Base-by-base conservation (phyloP, 2,113 vertebrate species). In the Gulo gulo region DNA sequence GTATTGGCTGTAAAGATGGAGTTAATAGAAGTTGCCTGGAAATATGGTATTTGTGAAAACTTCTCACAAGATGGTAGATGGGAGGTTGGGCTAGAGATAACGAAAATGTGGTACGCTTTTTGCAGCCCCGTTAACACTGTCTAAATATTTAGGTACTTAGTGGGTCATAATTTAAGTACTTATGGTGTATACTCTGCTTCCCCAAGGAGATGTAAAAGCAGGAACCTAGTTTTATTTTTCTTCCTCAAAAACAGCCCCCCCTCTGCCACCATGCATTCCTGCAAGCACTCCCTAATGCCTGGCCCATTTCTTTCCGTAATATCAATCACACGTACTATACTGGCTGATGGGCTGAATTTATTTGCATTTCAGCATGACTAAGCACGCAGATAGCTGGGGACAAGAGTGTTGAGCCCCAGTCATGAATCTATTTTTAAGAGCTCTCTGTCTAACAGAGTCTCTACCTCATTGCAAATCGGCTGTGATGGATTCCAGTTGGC, bases 401-500 rank as follows among this genome's bases (percentile, higher is more conserved):
- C 83, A 69, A 23, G 29, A 39, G 16, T 24, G 23, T 52, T 57
- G 71, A 85, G 24, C 34, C 36, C 76, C 50, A 29, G 4, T 16
- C 81, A 55, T 1, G 11, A 87, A 45, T 91, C 26, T 90, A 2
- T 52, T 55, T 52, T 57, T 14, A 79, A 82, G 42, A 81, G 34
- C 24, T 55, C 42, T 79, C 73, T 76, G 23, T 45, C 59, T 74
- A 13, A 55, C 8, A 52, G 47, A 73, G 69, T 29, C 31, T 73
- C 85, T 47, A 13, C 31, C 87, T 85, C 36, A 16, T 12, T 63
- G 55, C 7, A 0, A 94, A 85, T 11, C 31, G 21, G 52, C 59
- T 82, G 21, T 83, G 83, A 47, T 26, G 21, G 67, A 92, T 95
- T 90, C 97, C 92, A 97, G n/a, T 14, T 42, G 39, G 83, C 74